Evolutionary conservation across 2,888 invertebrate species (phyloP), one percentile per base, ranked within the genome.

Genomic region (Chironomus tentans): DNA sequence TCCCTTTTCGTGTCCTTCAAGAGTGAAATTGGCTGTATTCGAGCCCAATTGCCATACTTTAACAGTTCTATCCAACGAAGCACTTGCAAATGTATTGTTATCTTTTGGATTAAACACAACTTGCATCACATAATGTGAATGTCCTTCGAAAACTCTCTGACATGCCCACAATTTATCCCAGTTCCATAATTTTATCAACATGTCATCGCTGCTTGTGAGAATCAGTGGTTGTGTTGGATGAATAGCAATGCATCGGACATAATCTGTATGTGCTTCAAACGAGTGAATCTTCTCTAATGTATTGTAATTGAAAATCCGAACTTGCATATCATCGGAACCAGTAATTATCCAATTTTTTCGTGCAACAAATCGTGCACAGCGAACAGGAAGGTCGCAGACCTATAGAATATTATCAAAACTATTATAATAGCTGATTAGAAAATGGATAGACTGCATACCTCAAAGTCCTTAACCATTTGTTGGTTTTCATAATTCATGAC

Each of bases 71-170:
- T 99, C 99, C 61, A 99, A 87, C 62, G 98, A 98, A n/a, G 98
- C 99, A 80, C 97, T 97, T 13, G 98, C 99, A 85, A 99, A 99
- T 56, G 98, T 98, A 84, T 99, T 99, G 85, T 98, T 99, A 82
- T 99, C 99, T 84, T 99, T 99, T 0, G 99, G 99, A 85, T 99
- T 99, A 81, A 99, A 94, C 0, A 97, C 98, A 80, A 99, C 93
- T 85, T 99, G 98, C 99, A 99, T 99, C 1, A 99, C 97, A 82
- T 99, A 99, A 84, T 99, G 99, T 0, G 97, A 95, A 85, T 99
- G 99, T 0, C 98, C 98, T 82, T 99, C 99, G 82, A 99, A 99
- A 13, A 97, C 94, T 83, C 99, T 98, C 82, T 98, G 98, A 80
- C 97, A 96, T 0, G 93, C 89, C 98, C 98, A 99, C 81, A 94